Evolutionary conservation across 1,140 invertebrate genomes (phyloP).

Genomic region (Melanaphis sacchari): DNA sequence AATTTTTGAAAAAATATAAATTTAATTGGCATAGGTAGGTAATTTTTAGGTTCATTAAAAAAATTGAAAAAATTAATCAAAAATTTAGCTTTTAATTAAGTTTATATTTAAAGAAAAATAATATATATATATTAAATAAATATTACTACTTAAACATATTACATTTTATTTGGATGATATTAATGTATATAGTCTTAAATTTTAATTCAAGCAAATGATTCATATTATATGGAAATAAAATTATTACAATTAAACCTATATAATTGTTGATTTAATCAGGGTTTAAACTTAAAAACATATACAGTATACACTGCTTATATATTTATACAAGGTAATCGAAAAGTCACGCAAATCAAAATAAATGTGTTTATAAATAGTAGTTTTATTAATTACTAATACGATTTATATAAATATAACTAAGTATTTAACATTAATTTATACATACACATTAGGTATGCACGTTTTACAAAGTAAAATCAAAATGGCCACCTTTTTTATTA

Average conservation of each 20-base stretch:
- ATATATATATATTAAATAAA: neutral
- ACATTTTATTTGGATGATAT: neutral
- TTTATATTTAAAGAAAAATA: neutral
- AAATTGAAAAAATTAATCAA: neutral
- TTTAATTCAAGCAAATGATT: neutral
- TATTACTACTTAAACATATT: neutral
- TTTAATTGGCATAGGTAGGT: neutral
- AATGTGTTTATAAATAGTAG: no score
- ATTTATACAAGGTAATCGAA: no score
- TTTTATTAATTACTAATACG: no score
- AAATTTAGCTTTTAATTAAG: neutral
- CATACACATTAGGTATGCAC: no score
- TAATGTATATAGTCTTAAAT: neutral
- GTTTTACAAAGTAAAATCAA: no score
- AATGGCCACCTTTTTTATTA: no score
- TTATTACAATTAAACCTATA: neutral
- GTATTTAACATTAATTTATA: no score
- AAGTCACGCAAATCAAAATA: no score
- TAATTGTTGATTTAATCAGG: neutral
- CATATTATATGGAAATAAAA: neutral
- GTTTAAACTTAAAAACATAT: neutral
- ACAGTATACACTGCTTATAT: neutral
- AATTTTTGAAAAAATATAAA: neutral
- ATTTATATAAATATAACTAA: no score
- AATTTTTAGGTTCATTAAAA: neutral